Conservation (phyloP, 2,797 vertebrate genomes). For the Malacoraja senta region DNA sequence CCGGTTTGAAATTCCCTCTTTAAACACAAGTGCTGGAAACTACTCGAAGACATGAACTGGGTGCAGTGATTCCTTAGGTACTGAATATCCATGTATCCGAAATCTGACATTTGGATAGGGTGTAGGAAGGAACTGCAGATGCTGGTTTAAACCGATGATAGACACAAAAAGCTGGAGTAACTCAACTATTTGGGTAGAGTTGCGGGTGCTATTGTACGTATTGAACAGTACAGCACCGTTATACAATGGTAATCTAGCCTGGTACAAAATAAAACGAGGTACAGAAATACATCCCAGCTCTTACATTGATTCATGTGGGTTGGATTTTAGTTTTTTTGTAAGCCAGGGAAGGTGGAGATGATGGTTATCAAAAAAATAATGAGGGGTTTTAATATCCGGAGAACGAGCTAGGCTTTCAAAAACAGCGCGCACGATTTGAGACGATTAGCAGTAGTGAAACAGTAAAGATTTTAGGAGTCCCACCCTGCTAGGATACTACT, state of each 20-base stretch:
- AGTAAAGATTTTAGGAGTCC: background rate
- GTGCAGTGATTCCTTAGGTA: background rate
- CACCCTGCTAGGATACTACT: background rate
- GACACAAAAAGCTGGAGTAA: too few relatives aligned
- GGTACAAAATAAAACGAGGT: background rate
- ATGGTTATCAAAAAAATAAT: background rate
- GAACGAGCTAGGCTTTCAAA: background rate
- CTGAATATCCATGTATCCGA: background rate
- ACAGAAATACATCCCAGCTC: background rate
- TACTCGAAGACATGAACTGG: background rate
- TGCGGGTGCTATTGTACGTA: too few relatives aligned
- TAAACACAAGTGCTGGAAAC: background rate
- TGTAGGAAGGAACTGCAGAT: too few relatives aligned
- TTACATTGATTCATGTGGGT: too few relatives aligned
- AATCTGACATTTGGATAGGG: background rate
- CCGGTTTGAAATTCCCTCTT: background rate
- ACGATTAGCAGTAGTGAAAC: background rate
- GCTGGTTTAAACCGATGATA: too few relatives aligned
- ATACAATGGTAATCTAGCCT: background rate
- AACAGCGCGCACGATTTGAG: background rate
- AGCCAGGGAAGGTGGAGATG: background rate
- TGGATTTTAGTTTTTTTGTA: too few relatives aligned
- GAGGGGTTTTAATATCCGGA: background rate
- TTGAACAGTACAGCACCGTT: too few relatives aligned
- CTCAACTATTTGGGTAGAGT: background rate